phyloP scores from a whole-genome alignment of 2,888 invertebrate species.

The Drosophila lacicola region DNA sequence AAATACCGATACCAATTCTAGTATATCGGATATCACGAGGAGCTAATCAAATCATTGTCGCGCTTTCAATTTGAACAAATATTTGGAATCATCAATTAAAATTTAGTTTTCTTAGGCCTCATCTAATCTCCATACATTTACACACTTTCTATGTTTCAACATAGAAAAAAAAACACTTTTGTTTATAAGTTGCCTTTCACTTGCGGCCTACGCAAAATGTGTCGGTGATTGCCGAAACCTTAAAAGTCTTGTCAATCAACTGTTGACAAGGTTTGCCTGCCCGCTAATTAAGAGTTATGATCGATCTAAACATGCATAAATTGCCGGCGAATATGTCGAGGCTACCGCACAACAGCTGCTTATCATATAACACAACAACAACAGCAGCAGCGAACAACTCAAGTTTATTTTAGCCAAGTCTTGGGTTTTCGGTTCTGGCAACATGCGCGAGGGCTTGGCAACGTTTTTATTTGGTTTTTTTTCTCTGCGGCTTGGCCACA shows the following conservation, averaged over 20 bases:
- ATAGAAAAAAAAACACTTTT: conserved; percentile 20
- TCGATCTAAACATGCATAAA: conserved; percentile 75
- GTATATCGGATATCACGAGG: too few species aligned
- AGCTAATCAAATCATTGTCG: not conserved
- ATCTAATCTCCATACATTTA: conserved; percentile 5
- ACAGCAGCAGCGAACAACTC: not conserved
- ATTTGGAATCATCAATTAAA: conserved; percentile 11
- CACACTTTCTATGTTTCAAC: conserved; percentile 36
- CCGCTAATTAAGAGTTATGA: conserved; percentile 81
- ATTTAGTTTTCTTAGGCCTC: conserved; percentile 1
- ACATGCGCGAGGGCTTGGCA: conserved; percentile 28
- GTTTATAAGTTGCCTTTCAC: conserved; percentile 67
- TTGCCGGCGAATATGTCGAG: conserved; percentile 48
- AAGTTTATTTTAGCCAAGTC: conserved; percentile 5
- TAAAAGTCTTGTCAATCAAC: conserved; percentile 81
- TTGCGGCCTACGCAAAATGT: conserved; percentile 67
- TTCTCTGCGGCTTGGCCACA: conserved; percentile 44
- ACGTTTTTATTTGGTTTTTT: not conserved
- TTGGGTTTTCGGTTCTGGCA: conserved; percentile 40
- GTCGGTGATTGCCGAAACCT: conserved; percentile 62
- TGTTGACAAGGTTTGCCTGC: conserved; percentile 75
- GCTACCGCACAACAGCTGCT: conserved; percentile 57
- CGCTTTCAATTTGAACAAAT: not conserved
- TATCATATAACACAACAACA: conserved; percentile 34
- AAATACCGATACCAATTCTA: too few species aligned